phyloP scores from a whole-genome alignment of 2,888 invertebrate species.

The Meteorus cinctellus region DNA sequence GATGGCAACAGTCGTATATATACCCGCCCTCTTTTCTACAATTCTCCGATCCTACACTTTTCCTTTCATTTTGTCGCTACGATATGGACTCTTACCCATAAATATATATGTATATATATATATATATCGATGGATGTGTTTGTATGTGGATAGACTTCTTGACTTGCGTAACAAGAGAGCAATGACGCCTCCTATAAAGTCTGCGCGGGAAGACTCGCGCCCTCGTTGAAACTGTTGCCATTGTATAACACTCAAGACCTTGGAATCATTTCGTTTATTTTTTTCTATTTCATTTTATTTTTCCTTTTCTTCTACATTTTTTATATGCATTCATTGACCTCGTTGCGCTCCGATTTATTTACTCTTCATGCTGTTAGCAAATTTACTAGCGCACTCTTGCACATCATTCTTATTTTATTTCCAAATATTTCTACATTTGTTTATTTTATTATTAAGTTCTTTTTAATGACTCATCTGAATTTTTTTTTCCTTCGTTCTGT shows the following conservation, averaged over 20 bases:
- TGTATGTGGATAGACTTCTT: slow-evolving; percentile 24
- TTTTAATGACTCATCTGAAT: background rate
- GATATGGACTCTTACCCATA: slow-evolving; percentile 35
- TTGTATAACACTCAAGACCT: slow-evolving; percentile 54
- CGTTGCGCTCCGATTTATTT: slow-evolving; percentile 22
- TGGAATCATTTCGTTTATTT: slow-evolving; percentile 59
- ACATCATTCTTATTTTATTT: background rate
- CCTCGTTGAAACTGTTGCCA: slow-evolving; percentile 56
- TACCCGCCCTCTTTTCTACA: slow-evolving; percentile 35
- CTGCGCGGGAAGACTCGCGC: slow-evolving; percentile 62
- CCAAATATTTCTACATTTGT: background rate
- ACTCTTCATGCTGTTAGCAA: background rate
- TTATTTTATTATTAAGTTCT: background rate
- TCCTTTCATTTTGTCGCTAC: slow-evolving; percentile 56
- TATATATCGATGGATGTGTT: slow-evolving; percentile 15
- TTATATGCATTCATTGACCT: slow-evolving; percentile 40
- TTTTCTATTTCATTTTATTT: background rate
- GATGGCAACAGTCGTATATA: slow-evolving; percentile 19
- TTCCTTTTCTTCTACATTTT: slow-evolving; percentile 36
- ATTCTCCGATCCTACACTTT: slow-evolving; percentile 54
- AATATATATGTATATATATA: background rate
- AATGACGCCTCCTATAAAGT: slow-evolving; percentile 38
- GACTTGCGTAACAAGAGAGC: slow-evolving; percentile 41
- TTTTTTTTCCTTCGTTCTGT: background rate
- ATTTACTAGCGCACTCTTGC: background rate